Conservation (phyloP, 2,113 vertebrate species). For the Tragelaphus strepsiceros region DNA sequence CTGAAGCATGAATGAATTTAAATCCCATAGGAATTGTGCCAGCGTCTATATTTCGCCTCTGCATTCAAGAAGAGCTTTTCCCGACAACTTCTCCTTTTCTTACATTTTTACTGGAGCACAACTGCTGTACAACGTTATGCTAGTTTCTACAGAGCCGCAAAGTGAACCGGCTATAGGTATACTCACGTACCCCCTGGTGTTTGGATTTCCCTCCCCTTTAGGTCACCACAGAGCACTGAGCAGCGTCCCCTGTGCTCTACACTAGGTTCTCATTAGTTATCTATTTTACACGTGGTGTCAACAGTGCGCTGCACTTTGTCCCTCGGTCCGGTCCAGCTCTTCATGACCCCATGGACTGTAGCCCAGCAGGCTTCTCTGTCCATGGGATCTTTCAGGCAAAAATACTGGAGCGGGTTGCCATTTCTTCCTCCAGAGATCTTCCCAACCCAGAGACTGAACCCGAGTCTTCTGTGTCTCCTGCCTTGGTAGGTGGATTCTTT, state of each 20-base stretch:
- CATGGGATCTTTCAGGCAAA: neutral
- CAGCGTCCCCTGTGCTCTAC: rapidly evolving
- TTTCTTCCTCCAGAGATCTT: neutral
- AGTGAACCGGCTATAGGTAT: rapidly evolving
- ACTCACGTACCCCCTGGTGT: rapidly evolving
- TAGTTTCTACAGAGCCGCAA: neutral
- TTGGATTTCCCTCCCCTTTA: neutral
- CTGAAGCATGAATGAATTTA: neutral
- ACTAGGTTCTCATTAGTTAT: rapidly evolving
- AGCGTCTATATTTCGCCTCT: neutral
- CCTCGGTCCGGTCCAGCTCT: neutral
- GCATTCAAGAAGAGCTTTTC: neutral
- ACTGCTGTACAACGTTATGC: neutral
- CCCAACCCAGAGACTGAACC: neutral
- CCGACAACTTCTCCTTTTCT: neutral
- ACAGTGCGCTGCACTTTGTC: rapidly evolving
- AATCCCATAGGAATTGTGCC: neutral
- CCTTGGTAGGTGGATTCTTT: neutral
- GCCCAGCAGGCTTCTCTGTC: neutral
- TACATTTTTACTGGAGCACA: neutral
- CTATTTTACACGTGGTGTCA: rapidly evolving
- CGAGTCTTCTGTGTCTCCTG: neutral
- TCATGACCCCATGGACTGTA: neutral
- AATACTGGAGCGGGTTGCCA: neutral
- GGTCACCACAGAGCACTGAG: neutral